Conservation (phyloP, 2,888 invertebrate species). For the Phengaris alcon region DNA sequence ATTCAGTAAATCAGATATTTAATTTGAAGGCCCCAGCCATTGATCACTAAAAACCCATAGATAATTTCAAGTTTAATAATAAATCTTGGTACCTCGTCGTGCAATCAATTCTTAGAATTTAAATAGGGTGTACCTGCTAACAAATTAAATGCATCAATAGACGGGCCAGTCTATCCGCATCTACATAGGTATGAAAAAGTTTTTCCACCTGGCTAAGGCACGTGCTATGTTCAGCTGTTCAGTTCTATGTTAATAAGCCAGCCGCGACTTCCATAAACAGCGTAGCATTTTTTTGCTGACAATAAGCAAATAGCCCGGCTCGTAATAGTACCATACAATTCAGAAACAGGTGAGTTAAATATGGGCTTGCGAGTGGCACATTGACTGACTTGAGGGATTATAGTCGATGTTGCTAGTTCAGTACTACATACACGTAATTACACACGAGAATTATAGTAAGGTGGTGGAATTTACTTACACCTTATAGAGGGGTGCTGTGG, state of each 20-base stretch:
- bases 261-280: conserved; percentile 40
- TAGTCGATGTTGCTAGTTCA: neutral
- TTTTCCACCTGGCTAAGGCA: conserved; percentile 59
- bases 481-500: no score
- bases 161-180: conserved; percentile 30
- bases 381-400: conserved; percentile 12
- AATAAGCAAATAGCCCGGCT: conserved; percentile 33
- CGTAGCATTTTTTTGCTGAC: conserved; percentile 50
- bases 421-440: neutral
- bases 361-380: conserved; percentile 35
- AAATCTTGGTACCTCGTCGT: neutral
- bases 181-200: conserved; percentile 37
- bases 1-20: no score
- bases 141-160: conserved; percentile 13
- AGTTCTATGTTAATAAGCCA: conserved; percentile 48
- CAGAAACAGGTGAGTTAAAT: conserved; percentile 31
- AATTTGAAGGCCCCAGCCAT: no score
- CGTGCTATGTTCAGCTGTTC: conserved; percentile 70
- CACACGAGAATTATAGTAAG: neutral
- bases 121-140: neutral
- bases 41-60: no score
- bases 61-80: no score
- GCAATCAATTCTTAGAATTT: neutral
- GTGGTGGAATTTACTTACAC: no score
- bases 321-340: conserved; percentile 25